Conservation (phyloP, 1,140 invertebrate species). For the Fopius arisanus region DNA sequence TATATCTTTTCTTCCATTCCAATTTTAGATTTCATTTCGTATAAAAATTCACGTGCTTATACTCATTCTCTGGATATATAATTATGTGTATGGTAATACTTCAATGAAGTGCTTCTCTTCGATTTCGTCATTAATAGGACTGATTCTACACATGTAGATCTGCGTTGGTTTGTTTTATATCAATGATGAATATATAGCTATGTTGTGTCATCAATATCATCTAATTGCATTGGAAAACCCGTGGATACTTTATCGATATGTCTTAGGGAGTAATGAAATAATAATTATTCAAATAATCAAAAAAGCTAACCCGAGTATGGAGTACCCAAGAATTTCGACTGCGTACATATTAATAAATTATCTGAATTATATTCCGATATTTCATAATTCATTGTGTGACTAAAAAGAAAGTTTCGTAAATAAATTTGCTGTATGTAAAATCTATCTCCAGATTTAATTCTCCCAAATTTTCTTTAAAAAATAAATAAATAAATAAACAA, state of each 20-base stretch:
- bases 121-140: not conserved
- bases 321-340: not conserved
- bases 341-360: not conserved
- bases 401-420: not conserved
- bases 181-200: not conserved
- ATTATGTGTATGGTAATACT: not conserved
- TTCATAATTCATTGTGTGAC: not conserved
- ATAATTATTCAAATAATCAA: not conserved
- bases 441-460: too few species aligned
- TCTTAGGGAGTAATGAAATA: not conserved
- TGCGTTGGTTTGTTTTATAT: not conserved
- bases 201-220: not conserved
- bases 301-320: not conserved
- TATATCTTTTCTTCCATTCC: constrained; percentile 37
- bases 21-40: not conserved
- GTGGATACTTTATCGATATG: not conserved
- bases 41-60: not conserved
- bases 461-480: too few species aligned
- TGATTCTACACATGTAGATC: not conserved
- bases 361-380: not conserved
- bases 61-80: not conserved
- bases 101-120: not conserved
- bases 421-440: not conserved
- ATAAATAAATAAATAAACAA: too few species aligned
- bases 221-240: not conserved